These are phyloP conservation scores for mouse (Mus musculus) DNA, from an alignment of 2,113 vertebrate species.

Conservation along the genomic window DNA sequence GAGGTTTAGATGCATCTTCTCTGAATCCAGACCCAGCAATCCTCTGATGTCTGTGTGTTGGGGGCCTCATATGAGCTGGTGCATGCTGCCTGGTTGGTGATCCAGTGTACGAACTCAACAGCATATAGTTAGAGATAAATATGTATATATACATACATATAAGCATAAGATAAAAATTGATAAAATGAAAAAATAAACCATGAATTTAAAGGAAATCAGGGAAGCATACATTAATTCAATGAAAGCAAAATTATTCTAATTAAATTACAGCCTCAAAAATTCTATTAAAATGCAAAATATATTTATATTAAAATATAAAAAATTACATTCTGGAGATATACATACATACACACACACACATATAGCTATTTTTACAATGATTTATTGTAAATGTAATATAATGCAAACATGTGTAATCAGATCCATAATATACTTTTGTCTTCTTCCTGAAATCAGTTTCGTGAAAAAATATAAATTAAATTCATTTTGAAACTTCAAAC, in stretches of 20 bases:
- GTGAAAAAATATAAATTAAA: constrained; percentile 68
- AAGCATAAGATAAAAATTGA: neutral
- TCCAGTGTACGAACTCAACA: neutral
- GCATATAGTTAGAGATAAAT: neutral
- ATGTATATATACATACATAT: neutral
- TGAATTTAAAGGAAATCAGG: neutral
- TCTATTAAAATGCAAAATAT: neutral
- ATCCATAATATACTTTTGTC: neutral
- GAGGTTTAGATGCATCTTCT: no score
- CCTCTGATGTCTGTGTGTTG: no score
- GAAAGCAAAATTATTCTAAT: neutral
- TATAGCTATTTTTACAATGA: neutral
- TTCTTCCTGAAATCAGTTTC: constrained; percentile 66
- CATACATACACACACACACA: neutral
- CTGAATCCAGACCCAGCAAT: no score
- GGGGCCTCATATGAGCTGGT: no score
- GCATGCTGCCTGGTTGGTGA: no score
- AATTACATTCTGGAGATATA: neutral
- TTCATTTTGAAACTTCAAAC: constrained; percentile 69
- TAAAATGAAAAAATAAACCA: neutral
- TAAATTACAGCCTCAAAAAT: neutral
- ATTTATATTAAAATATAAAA: neutral
- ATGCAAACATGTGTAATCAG: neutral
- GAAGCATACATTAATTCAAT: neutral
- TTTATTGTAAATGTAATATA: neutral